Conservation (phyloP, 2,113 vertebrate genomes). For the Beaufortia kweichowensis region DNA sequence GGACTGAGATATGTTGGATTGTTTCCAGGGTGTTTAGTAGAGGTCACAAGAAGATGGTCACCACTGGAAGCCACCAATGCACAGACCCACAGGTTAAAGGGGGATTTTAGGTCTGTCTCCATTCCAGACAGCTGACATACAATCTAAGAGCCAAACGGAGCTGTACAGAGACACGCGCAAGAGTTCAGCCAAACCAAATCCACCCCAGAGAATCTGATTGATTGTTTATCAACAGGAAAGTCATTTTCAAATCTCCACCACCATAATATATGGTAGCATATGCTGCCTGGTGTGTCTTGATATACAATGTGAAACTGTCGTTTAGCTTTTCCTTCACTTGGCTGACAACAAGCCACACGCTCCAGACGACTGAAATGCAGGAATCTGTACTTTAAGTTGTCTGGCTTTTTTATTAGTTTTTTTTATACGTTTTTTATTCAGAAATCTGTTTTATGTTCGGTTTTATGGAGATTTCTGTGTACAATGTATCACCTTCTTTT, state of each 20-base stretch:
- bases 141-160: constrained; percentile 47
- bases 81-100: constrained; percentile 20
- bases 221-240: constrained; percentile 49
- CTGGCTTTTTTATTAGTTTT: constrained; percentile 1
- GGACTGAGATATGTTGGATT: constrained; percentile 17
- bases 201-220: constrained; percentile 29
- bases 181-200: constrained; percentile 57
- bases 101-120: constrained; percentile 26
- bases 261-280: constrained; percentile 38
- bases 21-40: not conserved
- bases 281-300: constrained; percentile 39
- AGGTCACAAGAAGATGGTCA: constrained; percentile 31
- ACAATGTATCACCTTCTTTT: not conserved
- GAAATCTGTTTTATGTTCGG: not conserved
- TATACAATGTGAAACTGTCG: constrained; percentile 41
- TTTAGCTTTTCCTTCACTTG: constrained; percentile 31
- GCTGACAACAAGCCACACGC: constrained; percentile 25
- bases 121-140: constrained; percentile 45
- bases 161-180: constrained; percentile 33
- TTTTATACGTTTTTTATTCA: too few relatives aligned
- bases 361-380: constrained; percentile 1
- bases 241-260: constrained; percentile 31
- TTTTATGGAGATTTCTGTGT: not conserved
- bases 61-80: constrained; percentile 7
- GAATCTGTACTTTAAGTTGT: not conserved